Evolutionary conservation across 2,888 invertebrate genomes (phyloP).

Genomic region (Cetonia aurata): DNA sequence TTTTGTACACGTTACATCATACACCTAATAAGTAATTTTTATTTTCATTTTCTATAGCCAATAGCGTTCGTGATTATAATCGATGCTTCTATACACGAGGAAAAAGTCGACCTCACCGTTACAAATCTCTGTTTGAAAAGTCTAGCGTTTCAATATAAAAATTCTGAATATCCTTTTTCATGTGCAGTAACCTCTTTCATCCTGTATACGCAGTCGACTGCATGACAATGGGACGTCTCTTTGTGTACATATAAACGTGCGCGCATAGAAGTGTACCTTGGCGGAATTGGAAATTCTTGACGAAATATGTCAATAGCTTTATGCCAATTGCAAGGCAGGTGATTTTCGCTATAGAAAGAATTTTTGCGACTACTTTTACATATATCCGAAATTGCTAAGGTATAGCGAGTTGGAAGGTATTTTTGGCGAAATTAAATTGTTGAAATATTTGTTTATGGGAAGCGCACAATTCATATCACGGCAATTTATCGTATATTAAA

Average conservation of each 20-base stretch:
- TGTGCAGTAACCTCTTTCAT: constrained; percentile 38
- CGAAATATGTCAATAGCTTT: constrained; percentile 40
- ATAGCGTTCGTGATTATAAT: too few species aligned
- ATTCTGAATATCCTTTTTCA: constrained; percentile 37
- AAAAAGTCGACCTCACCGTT: neutral
- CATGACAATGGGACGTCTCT: constrained; percentile 32
- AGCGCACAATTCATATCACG: neutral
- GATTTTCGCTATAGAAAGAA: constrained; percentile 35
- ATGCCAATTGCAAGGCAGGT: constrained; percentile 33
- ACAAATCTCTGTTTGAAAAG: constrained; percentile 23
- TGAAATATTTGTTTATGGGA: constrained; percentile 10
- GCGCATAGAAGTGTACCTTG: constrained; percentile 11
- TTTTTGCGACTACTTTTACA: constrained; percentile 23
- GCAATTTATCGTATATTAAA: too few species aligned
- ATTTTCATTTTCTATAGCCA: too few species aligned
- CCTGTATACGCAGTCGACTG: constrained; percentile 32
- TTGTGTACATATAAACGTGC: constrained; percentile 13
- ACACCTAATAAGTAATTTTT: too few species aligned
- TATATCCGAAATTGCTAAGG: constrained; percentile 25
- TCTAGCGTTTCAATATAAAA: constrained; percentile 37
- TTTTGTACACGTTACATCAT: too few species aligned
- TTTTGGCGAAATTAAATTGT: constrained; percentile 29
- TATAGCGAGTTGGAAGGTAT: constrained; percentile 15
- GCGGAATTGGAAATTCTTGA: constrained; percentile 39
- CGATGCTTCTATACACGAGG: too few species aligned